Base-by-base conservation (phyloP, 2,797 vertebrate genomes). In the Arnoldichthys spilopterus region DNA sequence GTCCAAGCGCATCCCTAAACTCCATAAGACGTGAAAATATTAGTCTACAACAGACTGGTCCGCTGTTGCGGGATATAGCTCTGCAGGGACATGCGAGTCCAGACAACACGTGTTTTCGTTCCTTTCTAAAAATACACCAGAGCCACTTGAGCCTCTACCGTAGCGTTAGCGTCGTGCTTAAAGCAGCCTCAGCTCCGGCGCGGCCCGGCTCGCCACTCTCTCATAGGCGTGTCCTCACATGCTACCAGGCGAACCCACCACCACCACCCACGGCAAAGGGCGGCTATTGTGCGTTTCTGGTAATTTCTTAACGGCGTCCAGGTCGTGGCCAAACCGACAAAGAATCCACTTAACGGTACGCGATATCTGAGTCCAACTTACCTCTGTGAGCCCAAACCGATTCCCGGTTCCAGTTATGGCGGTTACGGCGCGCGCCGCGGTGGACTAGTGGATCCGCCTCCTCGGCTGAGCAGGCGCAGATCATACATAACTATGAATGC, bases 191-290 rank as follows among this genome's bases (percentile, higher is more conserved):
- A 75, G 24, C 53, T 12, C 67, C 76, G 84, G 90, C 88, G 85
- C 84, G 87, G 88, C 86, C 78, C 84, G 83, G 74, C 59, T 82
- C 75, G 82, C 82, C 54, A 53, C 70, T 45, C 72, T 22, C 64
- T 78, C 85, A 91, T 90, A 93, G 93, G 93, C 92, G 92, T 93
- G 92, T 87, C 89, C 91, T 88, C 67, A 67, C 79, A 83, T 22
- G 72, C 83, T 84, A 56, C 11, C 12, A 15, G 32, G 18, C 15
- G 28, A 58, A 54, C 71, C 70, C 74, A 51, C 69, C 78, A 53
- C 68, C 40, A 77, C 28, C n/a, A 26, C 24, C 34, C 24, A 51
- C 1, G 37, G 22, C 26, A 67, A 70, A 9, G 0, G 26, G 1
- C 4, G 11, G 2, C 5, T 34, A 30, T 34, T 61, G 16, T 20